phyloP scores from a whole-genome alignment of 2,113 vertebrate species.

The Channa argus region DNA sequence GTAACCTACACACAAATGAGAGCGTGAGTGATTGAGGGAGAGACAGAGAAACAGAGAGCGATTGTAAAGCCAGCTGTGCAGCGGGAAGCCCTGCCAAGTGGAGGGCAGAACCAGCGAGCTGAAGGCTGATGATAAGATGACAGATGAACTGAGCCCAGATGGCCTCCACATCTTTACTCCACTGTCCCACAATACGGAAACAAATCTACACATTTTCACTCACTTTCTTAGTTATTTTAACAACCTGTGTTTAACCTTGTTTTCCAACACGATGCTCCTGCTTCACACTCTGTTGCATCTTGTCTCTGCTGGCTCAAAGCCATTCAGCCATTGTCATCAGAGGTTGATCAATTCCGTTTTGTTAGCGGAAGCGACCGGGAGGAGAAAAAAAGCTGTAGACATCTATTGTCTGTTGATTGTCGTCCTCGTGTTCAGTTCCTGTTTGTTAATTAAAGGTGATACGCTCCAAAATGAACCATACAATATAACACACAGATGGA shows the following conservation, averaged over 20 bases:
- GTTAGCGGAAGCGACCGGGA: conserved; percentile 4
- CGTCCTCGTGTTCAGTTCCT: conserved; percentile 26
- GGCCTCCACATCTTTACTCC: conserved; percentile 64
- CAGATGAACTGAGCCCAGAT: conserved; percentile 73
- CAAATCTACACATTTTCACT: conserved; percentile 38
- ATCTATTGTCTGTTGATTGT: conserved; percentile 42
- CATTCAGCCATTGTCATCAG: conserved; percentile 36
- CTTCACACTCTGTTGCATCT: conserved; percentile 8
- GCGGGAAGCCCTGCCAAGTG: conserved; percentile 66
- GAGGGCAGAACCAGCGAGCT: conserved; percentile 56
- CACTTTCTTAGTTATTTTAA: conserved; percentile 19
- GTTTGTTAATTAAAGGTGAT: conserved; percentile 34
- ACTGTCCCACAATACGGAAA: conserved; percentile 17
- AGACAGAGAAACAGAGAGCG: conserved; percentile 45
- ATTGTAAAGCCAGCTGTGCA: conserved; percentile 70
- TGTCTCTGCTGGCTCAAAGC: conserved; percentile 36
- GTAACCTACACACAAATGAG: neutral
- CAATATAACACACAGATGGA: conserved; percentile 24
- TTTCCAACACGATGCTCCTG: conserved; percentile 5
- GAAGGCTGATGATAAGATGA: conserved; percentile 71
- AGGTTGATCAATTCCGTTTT: conserved; percentile 43
- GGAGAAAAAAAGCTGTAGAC: conserved; percentile 11
- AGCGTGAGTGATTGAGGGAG: conserved; percentile 33
- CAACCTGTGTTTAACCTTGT: conserved; percentile 39
- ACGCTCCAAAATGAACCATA: conserved; percentile 10